phyloP scores from a whole-genome alignment of 2,113 vertebrate genomes.

The Vulpes lagopus region DNA sequence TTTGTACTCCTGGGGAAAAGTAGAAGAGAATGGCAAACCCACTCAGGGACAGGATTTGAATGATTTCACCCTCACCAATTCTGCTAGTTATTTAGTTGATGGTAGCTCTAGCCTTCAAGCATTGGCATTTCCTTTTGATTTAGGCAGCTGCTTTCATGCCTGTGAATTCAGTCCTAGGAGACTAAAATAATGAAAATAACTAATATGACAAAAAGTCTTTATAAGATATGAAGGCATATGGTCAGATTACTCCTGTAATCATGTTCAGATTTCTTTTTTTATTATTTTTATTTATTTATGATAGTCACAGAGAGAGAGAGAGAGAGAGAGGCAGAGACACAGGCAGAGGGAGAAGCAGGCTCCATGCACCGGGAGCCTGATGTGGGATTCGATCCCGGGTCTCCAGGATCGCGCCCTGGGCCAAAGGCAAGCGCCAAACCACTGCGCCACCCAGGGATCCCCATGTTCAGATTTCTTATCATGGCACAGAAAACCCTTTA shows the following conservation, averaged over 20 bases:
- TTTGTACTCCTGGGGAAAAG: background rate
- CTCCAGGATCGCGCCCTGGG: no score
- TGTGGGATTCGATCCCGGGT: no score
- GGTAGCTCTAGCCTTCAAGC: background rate
- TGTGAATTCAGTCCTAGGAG: background rate
- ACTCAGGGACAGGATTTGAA: background rate
- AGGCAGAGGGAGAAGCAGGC: no score
- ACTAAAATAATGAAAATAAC: background rate
- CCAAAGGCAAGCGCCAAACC: no score
- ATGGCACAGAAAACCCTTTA: background rate
- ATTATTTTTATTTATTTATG: no score
- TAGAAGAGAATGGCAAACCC: background rate
- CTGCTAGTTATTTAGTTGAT: background rate
- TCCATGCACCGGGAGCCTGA: no score
- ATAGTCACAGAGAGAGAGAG: no score
- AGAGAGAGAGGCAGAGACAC: no score
- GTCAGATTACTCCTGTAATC: background rate
- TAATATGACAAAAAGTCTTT: background rate
- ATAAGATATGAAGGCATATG: background rate
- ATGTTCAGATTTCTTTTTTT: background rate
- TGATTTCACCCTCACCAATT: background rate
- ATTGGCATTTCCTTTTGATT: background rate
- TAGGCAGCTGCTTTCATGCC: background rate
- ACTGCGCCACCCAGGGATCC: no score
- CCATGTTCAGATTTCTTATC: background rate